phyloP scores from a whole-genome alignment of 1,140 invertebrate genomes.

The Euwallacea similis region DNA sequence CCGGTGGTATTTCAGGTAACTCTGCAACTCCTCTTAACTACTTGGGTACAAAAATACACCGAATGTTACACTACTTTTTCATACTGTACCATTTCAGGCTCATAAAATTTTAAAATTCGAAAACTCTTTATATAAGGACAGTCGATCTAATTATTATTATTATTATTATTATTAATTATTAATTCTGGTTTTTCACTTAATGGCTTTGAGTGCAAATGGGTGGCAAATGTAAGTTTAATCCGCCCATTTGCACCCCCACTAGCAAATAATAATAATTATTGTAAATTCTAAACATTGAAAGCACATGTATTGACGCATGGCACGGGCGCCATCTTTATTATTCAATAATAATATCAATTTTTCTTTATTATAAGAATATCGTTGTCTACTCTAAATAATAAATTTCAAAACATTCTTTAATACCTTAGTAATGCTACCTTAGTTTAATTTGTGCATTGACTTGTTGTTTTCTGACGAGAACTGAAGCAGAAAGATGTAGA shows the following conservation, averaged over 20 bases:
- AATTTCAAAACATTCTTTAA: constrained; percentile 40
- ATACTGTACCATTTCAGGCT: constrained; percentile 52
- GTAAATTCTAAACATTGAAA: constrained; percentile 54
- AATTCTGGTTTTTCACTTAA: too few species aligned
- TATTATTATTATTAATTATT: constrained; percentile 47
- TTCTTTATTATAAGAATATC: constrained; percentile 52
- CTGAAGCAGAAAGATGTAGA: constrained; percentile 33
- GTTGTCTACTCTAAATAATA: constrained; percentile 50
- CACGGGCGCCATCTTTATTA: constrained; percentile 22
- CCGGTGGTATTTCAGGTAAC: constrained; percentile 36
- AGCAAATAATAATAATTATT: constrained; percentile 27
- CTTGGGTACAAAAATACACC: constrained; percentile 56
- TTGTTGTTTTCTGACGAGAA: constrained; percentile 36
- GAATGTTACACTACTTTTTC: constrained; percentile 50
- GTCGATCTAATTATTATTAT: constrained; percentile 52
- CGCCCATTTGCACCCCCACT: too few species aligned
- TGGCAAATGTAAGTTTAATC: too few species aligned
- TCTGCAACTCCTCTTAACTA: constrained; percentile 46
- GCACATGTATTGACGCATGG: constrained; percentile 49
- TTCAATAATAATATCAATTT: constrained; percentile 43
- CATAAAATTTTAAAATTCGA: constrained; percentile 55
- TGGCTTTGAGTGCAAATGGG: too few species aligned
- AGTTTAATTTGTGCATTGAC: constrained; percentile 53
- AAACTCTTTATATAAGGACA: constrained; percentile 55
- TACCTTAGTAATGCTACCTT: constrained; percentile 38